Evolutionary conservation across 1,140 invertebrate genomes (phyloP).

Genomic region (Panulirus ornatus): DNA sequence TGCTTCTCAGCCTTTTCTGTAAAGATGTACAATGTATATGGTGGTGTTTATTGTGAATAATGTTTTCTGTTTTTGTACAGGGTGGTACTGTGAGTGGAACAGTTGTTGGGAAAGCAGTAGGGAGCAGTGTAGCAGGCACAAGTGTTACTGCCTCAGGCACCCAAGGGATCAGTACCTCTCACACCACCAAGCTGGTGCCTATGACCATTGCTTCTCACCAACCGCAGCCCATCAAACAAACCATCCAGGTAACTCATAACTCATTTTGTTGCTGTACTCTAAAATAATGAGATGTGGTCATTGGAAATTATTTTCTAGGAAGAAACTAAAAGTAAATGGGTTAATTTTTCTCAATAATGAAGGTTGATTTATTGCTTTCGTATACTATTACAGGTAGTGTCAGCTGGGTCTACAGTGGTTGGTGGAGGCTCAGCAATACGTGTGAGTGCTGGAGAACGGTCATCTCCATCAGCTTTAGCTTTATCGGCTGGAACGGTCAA

Average conservation of each 20-base stretch:
- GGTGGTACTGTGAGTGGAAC: constrained; percentile 71
- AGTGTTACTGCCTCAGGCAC: constrained; percentile 40
- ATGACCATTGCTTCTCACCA: constrained; percentile 78
- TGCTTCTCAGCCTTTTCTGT: no score
- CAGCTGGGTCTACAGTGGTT: constrained; percentile 61
- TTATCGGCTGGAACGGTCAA: constrained; percentile 46
- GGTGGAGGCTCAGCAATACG: constrained; percentile 53
- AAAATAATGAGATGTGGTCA: no score
- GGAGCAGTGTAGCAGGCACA: constrained; percentile 76
- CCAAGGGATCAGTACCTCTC: constrained; percentile 75
- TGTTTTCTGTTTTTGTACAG: constrained; percentile 34
- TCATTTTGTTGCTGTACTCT: no score
- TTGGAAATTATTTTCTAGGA: no score
- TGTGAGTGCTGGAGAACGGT: constrained; percentile 65
- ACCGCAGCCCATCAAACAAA: constrained; percentile 79
- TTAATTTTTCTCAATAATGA: no score
- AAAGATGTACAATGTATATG: neutral
- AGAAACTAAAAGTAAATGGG: no score
- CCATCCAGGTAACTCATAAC: constrained; percentile 80
- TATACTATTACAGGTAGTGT: constrained; percentile 60
- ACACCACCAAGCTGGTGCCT: constrained; percentile 76
- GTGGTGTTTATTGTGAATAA: neutral
- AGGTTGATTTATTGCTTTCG: no score
- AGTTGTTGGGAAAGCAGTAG: constrained; percentile 56
- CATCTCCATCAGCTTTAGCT: constrained; percentile 46